phyloP scores from a whole-genome alignment of 2,797 vertebrate genomes.

The Heteromormyrus szaboi region DNA sequence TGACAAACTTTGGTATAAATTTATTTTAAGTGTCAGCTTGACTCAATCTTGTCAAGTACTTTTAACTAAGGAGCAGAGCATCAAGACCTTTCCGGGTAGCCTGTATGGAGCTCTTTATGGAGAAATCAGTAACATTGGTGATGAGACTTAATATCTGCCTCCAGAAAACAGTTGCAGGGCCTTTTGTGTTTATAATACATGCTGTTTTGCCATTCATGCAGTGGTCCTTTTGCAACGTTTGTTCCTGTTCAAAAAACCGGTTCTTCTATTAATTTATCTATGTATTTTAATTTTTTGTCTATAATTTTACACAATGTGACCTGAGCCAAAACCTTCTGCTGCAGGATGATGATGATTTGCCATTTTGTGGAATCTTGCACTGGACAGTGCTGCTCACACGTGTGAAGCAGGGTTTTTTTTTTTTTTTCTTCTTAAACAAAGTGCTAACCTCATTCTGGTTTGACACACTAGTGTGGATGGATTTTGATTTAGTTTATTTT shows the following conservation, averaged over 20 bases:
- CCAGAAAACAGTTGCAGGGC: neutral
- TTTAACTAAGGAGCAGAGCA: neutral
- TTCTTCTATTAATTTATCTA: neutral
- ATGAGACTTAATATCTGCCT: neutral
- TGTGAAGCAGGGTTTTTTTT: neutral
- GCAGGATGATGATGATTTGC: neutral
- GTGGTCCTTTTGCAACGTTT: neutral
- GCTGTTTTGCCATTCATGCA: neutral
- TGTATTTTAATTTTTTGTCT: neutral
- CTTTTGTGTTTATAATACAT: neutral
- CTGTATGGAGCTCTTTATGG: neutral
- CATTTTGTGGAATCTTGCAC: neutral
- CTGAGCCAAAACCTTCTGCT: neutral
- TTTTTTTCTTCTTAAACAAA: neutral
- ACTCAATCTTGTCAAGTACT: neutral
- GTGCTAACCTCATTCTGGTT: neutral
- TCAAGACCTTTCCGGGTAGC: neutral
- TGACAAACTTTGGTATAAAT: neutral
- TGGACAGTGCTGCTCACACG: neutral
- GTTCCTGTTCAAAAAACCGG: neutral
- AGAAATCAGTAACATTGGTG: neutral
- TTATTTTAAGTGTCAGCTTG: neutral
- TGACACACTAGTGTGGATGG: neutral
- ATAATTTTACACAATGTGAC: neutral
- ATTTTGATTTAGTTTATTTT: neutral